Evolutionary conservation across 2,797 vertebrate species (phyloP).

Genomic region (Garrulus glandarius): DNA sequence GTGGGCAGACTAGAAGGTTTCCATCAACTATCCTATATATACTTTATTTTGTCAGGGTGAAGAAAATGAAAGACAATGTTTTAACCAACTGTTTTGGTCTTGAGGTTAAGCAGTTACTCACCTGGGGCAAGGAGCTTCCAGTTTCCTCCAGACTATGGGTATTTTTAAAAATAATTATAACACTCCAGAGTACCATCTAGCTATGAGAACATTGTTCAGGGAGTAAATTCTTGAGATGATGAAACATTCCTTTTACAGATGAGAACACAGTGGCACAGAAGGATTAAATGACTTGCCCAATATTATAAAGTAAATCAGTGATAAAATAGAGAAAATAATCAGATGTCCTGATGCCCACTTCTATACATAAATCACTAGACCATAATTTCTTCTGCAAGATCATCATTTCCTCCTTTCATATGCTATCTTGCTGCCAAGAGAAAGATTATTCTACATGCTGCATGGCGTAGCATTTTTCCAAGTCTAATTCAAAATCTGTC

Average conservation of each 20-base stretch:
- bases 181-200: not conserved
- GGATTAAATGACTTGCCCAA: not conserved
- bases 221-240: not conserved
- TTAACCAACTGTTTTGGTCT: not conserved
- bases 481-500: slow-evolving; percentile 45
- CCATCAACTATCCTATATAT: not conserved
- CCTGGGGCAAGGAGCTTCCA: not conserved
- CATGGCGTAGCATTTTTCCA: slow-evolving; percentile 36
- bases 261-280: not conserved
- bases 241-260: slow-evolving; percentile 13
- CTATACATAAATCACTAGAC: not conserved
- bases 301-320: slow-evolving; percentile 9
- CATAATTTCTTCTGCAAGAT: slow-evolving; percentile 24
- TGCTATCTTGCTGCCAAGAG: not conserved
- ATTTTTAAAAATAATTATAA: not conserved
- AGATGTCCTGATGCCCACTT: not conserved
- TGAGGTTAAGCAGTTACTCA: not conserved
- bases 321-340: slow-evolving; percentile 31
- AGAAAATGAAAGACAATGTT: not conserved
- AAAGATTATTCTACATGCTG: slow-evolving; percentile 20
- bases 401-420: not conserved
- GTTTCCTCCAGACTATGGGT: not conserved
- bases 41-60: not conserved
- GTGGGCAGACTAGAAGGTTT: not conserved
- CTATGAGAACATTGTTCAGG: not conserved